Conservation (phyloP, 92 coral and sea anemone species). For the Actinostola sp. region DNA sequence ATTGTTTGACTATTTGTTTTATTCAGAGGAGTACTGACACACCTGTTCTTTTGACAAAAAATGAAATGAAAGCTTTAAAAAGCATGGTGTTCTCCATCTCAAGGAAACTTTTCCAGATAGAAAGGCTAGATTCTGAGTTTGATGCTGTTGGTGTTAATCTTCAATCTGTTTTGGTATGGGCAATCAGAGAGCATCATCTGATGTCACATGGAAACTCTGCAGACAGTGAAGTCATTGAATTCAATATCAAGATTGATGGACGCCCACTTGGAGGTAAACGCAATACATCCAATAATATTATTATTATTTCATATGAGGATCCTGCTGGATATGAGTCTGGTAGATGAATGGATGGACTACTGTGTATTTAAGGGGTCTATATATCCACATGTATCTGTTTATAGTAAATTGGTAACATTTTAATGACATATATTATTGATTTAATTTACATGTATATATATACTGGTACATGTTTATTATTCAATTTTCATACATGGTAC, state of each 20-base stretch:
- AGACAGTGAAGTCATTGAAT: constrained; percentile 20
- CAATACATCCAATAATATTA: background rate
- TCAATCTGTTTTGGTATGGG: constrained; percentile 38
- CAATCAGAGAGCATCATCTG: constrained; percentile 40
- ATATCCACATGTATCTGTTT: no score
- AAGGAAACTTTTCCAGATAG: constrained; percentile 12
- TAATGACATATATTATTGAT: no score
- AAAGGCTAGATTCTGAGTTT: constrained; percentile 17
- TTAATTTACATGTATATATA: no score
- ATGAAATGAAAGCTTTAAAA: constrained; percentile 32
- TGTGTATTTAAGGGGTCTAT: no score
- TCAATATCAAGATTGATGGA: constrained; percentile 52
- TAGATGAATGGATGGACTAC: no score
- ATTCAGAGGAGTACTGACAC: constrained; percentile 33
- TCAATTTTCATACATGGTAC: no score
- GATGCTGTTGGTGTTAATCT: constrained; percentile 33
- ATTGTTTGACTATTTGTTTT: no score
- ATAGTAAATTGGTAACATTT: no score
- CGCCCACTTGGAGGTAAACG: constrained; percentile 38
- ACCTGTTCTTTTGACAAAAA: constrained; percentile 38
- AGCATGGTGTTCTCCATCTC: constrained; percentile 25
- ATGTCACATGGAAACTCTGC: background rate
- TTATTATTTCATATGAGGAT: background rate
- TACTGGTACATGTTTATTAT: no score
- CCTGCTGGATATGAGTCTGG: no score